phyloP scores from a whole-genome alignment of 2,888 invertebrate genomes.

The Drosophila kanekoi region DNA sequence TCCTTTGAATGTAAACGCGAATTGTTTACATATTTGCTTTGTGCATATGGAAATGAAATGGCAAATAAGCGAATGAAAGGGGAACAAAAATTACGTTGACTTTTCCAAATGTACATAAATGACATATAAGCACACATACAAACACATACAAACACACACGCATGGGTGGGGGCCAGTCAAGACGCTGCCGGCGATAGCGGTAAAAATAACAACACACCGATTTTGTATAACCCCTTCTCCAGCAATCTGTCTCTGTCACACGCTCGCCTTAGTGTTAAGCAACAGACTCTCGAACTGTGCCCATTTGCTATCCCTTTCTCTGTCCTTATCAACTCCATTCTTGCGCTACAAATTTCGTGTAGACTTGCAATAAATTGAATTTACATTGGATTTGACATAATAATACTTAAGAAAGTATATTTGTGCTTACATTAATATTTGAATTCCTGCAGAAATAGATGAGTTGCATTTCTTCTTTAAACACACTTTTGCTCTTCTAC shows the following conservation, averaged over 20 bases:
- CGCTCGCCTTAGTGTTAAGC: conserved; percentile 18
- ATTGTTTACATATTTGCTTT: conserved; percentile 76
- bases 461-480: too few species aligned
- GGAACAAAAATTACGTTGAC: conserved; percentile 76
- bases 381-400: background rate
- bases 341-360: too few species aligned
- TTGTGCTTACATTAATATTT: too few species aligned
- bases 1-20: conserved; percentile 51
- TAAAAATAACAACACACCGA: conserved; percentile 26
- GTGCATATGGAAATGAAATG: conserved; percentile 79
- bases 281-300: conserved; percentile 25
- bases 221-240: conserved; percentile 1
- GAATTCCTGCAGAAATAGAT: too few species aligned
- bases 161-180: conserved; percentile 17
- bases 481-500: too few species aligned
- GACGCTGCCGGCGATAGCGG: conserved; percentile 17
- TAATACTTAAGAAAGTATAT: background rate
- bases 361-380: too few species aligned
- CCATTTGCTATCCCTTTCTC: background rate
- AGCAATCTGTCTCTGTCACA: conserved; percentile 31
- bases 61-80: conserved; percentile 65
- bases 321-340: too few species aligned
- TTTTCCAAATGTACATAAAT: conserved; percentile 56
- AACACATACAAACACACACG: conserved; percentile 1
- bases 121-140: conserved; percentile 18